Evolutionary conservation across 1,140 invertebrate species (phyloP).

Genomic region (Acromyrmex echinatior): DNA sequence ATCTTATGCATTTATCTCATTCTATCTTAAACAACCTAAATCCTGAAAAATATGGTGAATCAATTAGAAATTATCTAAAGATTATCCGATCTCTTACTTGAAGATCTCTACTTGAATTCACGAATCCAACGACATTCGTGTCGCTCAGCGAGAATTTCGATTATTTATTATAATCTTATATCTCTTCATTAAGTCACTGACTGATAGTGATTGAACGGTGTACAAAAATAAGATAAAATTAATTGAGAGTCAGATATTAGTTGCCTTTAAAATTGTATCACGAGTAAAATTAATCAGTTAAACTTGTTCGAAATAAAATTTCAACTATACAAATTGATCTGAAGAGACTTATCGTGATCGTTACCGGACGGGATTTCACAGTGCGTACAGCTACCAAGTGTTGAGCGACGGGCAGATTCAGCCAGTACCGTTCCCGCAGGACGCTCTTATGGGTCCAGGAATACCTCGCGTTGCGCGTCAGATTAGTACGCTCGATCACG

Average conservation of each 20-base stretch:
- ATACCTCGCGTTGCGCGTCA: constrained; percentile 94
- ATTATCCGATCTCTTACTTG: too few species aligned
- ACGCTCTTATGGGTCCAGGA: constrained; percentile 96
- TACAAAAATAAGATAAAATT: neutral
- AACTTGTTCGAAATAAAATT: neutral
- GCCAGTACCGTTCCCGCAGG: constrained; percentile 94
- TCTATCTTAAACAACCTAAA: too few species aligned
- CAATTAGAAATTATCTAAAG: too few species aligned
- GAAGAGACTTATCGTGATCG: neutral
- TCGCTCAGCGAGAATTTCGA: neutral
- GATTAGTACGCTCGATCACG: constrained; percentile 93
- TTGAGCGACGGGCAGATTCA: constrained; percentile 91
- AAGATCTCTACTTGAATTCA: too few species aligned
- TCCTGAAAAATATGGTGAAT: too few species aligned
- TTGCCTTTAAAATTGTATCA: neutral
- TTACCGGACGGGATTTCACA: constrained; percentile 79
- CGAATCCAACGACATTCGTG: neutral
- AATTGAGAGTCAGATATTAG: neutral
- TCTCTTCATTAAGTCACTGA: neutral
- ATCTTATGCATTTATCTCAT: too few species aligned
- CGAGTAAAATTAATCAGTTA: neutral
- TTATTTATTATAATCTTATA: neutral
- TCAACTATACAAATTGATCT: neutral
- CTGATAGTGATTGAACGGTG: neutral
- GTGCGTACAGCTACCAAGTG: constrained; percentile 93